Evolutionary conservation across 2,888 invertebrate species (phyloP), one percentile per base, ranked within the genome.

Genomic region (Pecten maximus): DNA sequence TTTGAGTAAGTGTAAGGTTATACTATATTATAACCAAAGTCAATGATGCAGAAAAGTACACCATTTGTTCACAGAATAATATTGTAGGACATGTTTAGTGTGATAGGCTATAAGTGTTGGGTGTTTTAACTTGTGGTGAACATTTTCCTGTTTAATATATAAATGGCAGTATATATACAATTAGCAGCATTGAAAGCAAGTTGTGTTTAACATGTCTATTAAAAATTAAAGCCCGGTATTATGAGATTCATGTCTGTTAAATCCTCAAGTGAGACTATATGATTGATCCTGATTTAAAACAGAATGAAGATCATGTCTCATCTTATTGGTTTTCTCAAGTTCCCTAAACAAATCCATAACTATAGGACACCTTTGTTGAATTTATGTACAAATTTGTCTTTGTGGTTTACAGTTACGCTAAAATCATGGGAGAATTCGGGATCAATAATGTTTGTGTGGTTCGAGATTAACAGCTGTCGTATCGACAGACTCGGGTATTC

Each of bases 401-500:
- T 74, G 74, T 74, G 74, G 35, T 74, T 6, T 74, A 74, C 74
- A 74, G 74, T 74, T 74, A 74, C 74, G 74, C 3, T 28, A 35
- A 35, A 60, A 74, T 28, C 35, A 74, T 74, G 74, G 60, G 60
- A 74, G 60, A 74, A 74, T 28, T 74, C 16, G 60, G n/a, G 60
- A 74, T 74, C 60, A 74, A 74, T 74, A 74, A n/a, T 74, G 28
- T 54, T 74, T 74, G 74, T 74, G 74, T 74, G 23, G 35, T 23
- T 28, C 74, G 35, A 74, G 74, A 74, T 74, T 74, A 74, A 74
- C 74, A 74, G 74, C 74, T 74, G 74, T 74, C 35, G 74, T 74
- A 74, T 74, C 35, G 74, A 74, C 74, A 74, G 74, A 74, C 35
- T 35, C 10, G 8, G 35, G 35, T 28, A 35, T 10, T 35, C 74